Base-by-base conservation (phyloP, 2,888 invertebrate genomes). In the Eutolmus rufibarbis region DNA sequence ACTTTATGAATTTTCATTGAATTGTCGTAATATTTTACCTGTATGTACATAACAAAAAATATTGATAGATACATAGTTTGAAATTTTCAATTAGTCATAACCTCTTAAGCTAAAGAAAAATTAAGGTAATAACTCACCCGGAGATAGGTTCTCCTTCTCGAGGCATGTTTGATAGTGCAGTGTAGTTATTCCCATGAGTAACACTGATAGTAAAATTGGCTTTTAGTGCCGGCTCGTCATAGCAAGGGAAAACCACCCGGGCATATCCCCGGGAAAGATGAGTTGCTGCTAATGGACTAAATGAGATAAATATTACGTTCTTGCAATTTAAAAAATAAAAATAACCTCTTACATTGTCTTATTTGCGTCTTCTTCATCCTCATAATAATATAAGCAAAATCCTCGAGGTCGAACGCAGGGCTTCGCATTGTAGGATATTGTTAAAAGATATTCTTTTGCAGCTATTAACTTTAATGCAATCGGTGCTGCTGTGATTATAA, bases 201-300 rank as follows among this genome's bases (percentile, higher is more conserved):
- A 96, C 93, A 2, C 93, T 94, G 14, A 96, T 94, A 46, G 94
- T 93, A 90, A 96, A 96, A n/a, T 92, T 92, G 0, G 96, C 95
- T 90, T 96, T 96, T 46, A 94, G 91, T 0, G 93, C 93, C 0
- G 97, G 96, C 90, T 96, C 96, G 90, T 97, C 97, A 90, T 95
- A 96, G 90, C 96, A 96, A 0, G 97, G 97, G 91, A 96, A 96
- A 0, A 95, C 95, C 14, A 94, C 92, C 0, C 96, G 94, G 0
- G 95, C 95, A 88, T 94, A 94, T 0, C 94, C 94, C 0, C 95
- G 94, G 90, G 96, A 95, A 86, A 96, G 94, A 89, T 96, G 96
- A 0, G 96, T 77, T 16, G 77, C 46, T 23, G 31, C 86, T 2
- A 86, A 23, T 56, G 34, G 56, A 5, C 86, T 86, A 34, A 74